Evolutionary conservation across 1,140 invertebrate species (phyloP), one percentile per base, ranked within the genome.

Genomic region (Myzus persicae): DNA sequence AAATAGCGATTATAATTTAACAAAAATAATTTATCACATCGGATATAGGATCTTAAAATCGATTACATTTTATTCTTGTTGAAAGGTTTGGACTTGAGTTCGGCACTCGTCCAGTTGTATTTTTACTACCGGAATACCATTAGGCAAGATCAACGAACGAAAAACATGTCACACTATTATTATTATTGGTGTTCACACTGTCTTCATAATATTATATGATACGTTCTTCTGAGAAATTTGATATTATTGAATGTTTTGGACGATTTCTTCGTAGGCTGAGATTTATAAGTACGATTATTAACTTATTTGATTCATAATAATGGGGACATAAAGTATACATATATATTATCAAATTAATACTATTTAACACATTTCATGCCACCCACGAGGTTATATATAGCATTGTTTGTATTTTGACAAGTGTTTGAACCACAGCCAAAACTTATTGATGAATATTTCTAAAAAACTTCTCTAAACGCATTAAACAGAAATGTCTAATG

Each of bases 81-180:
- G 81, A 82, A 82, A 82, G 81, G 81, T 82, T 82, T 82, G 38
- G 38, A 82, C 81, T 38, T 20, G 38, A 26, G 38, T 84, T 40
- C 22, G 81, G 81, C 81, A 84, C 20, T 24, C 36, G 81, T 84
- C 81, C 81, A 84, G 81, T 24, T 40, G 81, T 84, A 84, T 84
- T 84, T 84, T 84, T 84, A 84, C 38, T 84, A 84, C 22, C 81
- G 22, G 81, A 84, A 84, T 84, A 84, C 36, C 36, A 84, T 84
- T 38, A 36, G n/a, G 5, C 5, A 84, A 38, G 36, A 84, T 84
- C 36, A 40, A 40, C 81, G 81, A 40, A 84, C 22, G 36, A 84
- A 84, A 40, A 84, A 84, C 20, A 38, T 38, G 81, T 84, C 36
- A 38, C n/a, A 81, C 76, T 38, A 67, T 67, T 67, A 67, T 67